Evolutionary conservation across 2,797 vertebrate species (phyloP).

Genomic region (Neostethus bicornis): DNA sequence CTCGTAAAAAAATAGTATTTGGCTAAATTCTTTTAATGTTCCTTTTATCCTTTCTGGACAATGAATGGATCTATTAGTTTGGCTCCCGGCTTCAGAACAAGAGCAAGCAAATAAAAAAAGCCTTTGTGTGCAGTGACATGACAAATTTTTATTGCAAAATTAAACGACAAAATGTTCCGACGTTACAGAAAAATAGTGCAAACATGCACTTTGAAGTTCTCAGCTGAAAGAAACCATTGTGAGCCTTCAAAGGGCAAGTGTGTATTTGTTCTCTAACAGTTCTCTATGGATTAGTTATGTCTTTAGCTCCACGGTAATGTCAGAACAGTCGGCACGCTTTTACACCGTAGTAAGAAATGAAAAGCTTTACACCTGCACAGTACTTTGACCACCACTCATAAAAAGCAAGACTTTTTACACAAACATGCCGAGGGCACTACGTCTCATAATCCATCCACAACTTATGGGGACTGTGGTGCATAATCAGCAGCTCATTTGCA

Average conservation of each 20-base stretch:
- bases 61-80: constrained; percentile 6
- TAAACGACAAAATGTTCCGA: constrained; percentile 31
- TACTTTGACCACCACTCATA: constrained; percentile 22
- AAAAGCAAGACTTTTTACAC: background rate
- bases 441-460: constrained; percentile 36
- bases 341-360: constrained; percentile 5
- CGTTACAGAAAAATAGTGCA: constrained; percentile 36
- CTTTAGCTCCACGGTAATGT: constrained; percentile 15
- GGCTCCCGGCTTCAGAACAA: constrained; percentile 5
- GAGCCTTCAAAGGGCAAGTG: constrained; percentile 46
- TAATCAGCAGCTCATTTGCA: constrained; percentile 54
- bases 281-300: constrained; percentile 24
- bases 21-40: background rate
- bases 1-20: background rate
- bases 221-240: constrained; percentile 40
- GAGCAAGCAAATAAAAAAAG: background rate
- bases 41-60: background rate
- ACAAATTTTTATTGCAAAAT: constrained; percentile 39
- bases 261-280: constrained; percentile 30
- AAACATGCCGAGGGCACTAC: constrained; percentile 14
- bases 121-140: constrained; percentile 30
- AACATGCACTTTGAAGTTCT: constrained; percentile 59
- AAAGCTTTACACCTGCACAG: constrained; percentile 21
- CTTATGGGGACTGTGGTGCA: constrained; percentile 35
- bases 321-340: background rate